Percentiles rank a stretch among this genome's conserved stretches.
These are phyloP conservation scores for Cecropterus lyciades DNA, from an alignment of 1,140 invertebrate species.

Conservation along the genomic window DNA sequence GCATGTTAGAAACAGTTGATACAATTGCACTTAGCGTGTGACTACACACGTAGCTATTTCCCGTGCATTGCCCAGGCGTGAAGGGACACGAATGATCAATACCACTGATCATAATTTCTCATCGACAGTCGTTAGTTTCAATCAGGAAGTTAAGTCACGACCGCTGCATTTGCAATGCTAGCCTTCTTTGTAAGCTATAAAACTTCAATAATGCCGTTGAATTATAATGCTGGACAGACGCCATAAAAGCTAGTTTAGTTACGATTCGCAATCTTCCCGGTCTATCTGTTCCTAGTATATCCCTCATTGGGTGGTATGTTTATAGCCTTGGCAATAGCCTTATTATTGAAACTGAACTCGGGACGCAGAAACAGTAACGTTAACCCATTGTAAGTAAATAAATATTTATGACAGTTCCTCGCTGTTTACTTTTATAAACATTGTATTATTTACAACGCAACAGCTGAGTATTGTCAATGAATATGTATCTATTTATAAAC, in stretches of 20 bases:
- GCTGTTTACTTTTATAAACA: conserved; percentile 1
- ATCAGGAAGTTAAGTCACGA: conserved; percentile 76
- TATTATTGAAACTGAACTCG: too few species aligned
- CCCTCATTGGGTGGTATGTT: conserved; percentile 25
- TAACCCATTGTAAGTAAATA: background rate
- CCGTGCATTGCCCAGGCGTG: conserved; percentile 17
- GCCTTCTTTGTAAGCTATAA: conserved; percentile 75
- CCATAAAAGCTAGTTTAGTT: conserved; percentile 64
- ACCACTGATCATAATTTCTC: conserved; percentile 52
- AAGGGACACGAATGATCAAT: conserved; percentile 27
- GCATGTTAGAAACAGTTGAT: background rate
- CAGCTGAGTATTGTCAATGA: background rate
- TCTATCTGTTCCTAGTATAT: conserved; percentile 43
- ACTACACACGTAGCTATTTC: conserved; percentile 21
- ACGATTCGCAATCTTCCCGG: conserved; percentile 59
- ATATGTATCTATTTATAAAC: conserved; percentile 1
- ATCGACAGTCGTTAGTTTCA: conserved; percentile 56
- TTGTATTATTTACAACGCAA: conserved; percentile 3
- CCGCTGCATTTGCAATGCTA: conserved; percentile 65
- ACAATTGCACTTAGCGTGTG: background rate
- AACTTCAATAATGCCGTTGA: conserved; percentile 78
- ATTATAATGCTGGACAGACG: conserved; percentile 64
- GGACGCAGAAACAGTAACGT: conserved; percentile 3
- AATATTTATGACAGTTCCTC: background rate
- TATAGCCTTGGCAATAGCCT: too few species aligned